Evolutionary conservation across 2,113 vertebrate genomes (phyloP), one percentile per base, ranked within the genome.

Genomic region (Erinaceus europaeus): DNA sequence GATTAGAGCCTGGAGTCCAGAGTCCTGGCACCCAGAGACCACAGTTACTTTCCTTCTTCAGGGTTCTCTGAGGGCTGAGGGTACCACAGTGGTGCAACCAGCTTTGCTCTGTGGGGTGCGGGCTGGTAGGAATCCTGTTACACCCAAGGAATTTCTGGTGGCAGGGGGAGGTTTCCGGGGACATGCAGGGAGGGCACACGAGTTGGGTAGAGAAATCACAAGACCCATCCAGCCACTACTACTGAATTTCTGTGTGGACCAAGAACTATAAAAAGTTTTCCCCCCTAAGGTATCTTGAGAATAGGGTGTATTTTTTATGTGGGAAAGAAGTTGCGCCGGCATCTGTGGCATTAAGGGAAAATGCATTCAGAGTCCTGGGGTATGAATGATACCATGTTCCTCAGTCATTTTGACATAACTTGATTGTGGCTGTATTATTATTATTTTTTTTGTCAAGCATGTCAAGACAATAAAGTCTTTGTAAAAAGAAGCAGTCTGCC

Each of bases 271-370:
- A 94, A 84, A 81, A 94, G 90, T 55, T 64, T 57, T 91, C 96
- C 96, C 97, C 96, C 97, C 94, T 96, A 95, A 95, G 90, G 88
- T 96, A 89, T 93, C 95, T 97, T 95, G 94, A 96, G 96, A 97
- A 97, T 95, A 95, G 32, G 95, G 95, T 96, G 97, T 97, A 97
- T 97, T 98, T n/a, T 97, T 97, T 97, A 96, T 97, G 97, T 97
- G 96, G 74, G 92, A 95, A 78, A 90, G 92, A 86, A 84, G 95
- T 76, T 96, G 93, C 9, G 59, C 94, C 94, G 95, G 93, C 96
- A 96, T 94, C 95, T 96, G 96, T 95, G 94, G 92, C 95, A 96
- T 97, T 94, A 95, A 91, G 95, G 96, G 78, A 89, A 96, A 94
- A 88, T 77, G 64, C 92, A 93, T 95, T 94, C 92, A 76, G 95